Evolutionary conservation across 1,140 invertebrate genomes (phyloP).

Genomic region (Cecropterus lyciades): DNA sequence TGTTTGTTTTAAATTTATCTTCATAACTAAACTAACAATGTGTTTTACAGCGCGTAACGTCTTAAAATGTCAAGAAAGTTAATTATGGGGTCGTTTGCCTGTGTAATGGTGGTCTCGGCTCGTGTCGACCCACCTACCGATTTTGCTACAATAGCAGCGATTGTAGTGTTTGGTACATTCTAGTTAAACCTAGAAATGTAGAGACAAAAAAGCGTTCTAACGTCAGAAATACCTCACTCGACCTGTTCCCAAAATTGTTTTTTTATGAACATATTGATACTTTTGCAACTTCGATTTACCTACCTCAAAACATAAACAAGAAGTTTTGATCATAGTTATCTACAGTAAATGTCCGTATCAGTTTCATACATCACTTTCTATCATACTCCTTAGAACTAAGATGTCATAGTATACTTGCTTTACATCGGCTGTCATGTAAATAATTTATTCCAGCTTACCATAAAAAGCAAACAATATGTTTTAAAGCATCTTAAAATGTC

Average conservation of each 20-base stretch:
- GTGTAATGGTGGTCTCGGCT: slow-evolving; percentile 9
- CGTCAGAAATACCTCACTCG: no score
- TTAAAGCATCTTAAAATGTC: slow-evolving; percentile 16
- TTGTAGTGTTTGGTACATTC: no score
- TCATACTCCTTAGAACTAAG: no score
- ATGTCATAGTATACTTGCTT: neutral
- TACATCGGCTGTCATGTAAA: neutral
- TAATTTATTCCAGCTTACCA: neutral
- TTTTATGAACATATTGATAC: no score
- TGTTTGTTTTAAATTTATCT: slow-evolving; percentile 35
- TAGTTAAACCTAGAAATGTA: no score
- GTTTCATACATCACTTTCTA: no score
- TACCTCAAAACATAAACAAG: no score
- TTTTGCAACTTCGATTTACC: no score
- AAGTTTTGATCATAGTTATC: no score
- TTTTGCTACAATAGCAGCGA: slow-evolving; percentile 4
- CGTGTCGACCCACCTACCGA: slow-evolving; percentile 19
- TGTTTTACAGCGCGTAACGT: slow-evolving; percentile 37
- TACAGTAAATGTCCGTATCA: no score
- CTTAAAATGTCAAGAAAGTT: slow-evolving; percentile 35
- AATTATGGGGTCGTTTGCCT: slow-evolving; percentile 40
- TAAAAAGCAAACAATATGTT: slow-evolving; percentile 6
- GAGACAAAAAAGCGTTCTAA: no score
- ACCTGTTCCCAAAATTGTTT: no score
- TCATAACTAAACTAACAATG: slow-evolving; percentile 35